Conservation (phyloP, 1,140 invertebrate genomes). For the Drosophila pseudoananassae region DNA sequence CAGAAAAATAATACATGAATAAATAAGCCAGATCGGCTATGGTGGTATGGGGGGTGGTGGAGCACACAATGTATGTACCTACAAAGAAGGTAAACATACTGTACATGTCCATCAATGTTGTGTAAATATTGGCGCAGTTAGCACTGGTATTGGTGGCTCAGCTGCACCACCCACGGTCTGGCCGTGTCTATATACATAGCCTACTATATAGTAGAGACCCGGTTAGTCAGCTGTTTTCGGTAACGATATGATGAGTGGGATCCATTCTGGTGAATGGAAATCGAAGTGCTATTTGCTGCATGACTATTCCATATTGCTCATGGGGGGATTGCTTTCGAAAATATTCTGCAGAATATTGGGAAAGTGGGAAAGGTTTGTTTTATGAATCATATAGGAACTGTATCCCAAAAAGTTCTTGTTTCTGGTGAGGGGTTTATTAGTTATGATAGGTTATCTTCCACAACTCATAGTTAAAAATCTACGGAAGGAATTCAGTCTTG, state of each 20-base stretch:
- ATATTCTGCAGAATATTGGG: no score
- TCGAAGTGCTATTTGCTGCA: no score
- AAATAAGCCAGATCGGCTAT: conserved; percentile 36
- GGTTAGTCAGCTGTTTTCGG: conserved; percentile 54
- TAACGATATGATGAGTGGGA: conserved; percentile 27
- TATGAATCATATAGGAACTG: no score
- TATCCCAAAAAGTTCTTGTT: no score
- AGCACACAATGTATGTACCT: conserved; percentile 30
- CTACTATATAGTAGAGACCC: conserved; percentile 1
- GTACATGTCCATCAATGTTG: conserved; percentile 62
- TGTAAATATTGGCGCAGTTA: conserved; percentile 57
- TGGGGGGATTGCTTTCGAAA: no score
- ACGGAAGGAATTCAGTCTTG: no score
- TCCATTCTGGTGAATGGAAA: conserved; percentile 4
- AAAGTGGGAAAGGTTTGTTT: no score
- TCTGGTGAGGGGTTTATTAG: no score
- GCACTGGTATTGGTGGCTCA: conserved; percentile 21
- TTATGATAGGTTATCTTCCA: no score
- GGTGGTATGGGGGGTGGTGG: conserved; percentile 28
- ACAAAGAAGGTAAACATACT: conserved; percentile 56
- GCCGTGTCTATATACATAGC: conserved; percentile 28
- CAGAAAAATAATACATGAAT: conserved; percentile 47
- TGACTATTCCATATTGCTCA: no score
- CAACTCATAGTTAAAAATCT: no score
- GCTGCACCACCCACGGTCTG: conserved; percentile 53